A percentile compares a stretch with the other conserved stretches of the same genome.
Conservation (phyloP, 2,113 vertebrate genomes). For the Nothoprocta perdicaria region DNA sequence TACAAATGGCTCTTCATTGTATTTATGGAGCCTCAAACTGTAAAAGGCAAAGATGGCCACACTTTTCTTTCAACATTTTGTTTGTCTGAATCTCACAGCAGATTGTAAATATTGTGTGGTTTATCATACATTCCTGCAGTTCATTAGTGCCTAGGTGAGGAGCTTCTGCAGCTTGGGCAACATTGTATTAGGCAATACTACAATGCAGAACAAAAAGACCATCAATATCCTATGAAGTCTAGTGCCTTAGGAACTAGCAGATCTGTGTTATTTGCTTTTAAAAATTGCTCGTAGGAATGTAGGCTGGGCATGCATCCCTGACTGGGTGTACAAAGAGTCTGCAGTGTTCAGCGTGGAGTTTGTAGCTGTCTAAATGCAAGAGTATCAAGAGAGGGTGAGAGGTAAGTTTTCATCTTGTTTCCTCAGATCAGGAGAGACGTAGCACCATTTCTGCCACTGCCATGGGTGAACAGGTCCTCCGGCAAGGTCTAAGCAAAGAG, state of each 20-base stretch:
- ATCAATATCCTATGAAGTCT: neutral
- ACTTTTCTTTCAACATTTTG: neutral
- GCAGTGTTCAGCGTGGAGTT: neutral
- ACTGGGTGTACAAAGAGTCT: neutral
- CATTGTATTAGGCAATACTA: neutral
- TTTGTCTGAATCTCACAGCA: neutral
- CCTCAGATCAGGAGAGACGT: neutral
- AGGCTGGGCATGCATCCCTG: neutral
- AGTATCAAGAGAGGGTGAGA: neutral
- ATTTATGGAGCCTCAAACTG: slow-evolving; percentile 15
- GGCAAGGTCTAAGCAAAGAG: neutral
- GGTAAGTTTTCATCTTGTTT: neutral
- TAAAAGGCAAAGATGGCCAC: neutral
- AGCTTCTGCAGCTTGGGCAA: neutral
- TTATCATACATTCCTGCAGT: neutral
- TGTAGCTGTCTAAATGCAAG: neutral
- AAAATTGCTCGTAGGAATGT: neutral
- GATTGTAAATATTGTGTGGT: neutral
- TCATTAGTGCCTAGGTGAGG: neutral
- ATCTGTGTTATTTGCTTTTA: neutral
- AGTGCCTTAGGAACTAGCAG: neutral
- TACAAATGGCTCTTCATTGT: slow-evolving; percentile 10
- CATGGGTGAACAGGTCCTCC: neutral
- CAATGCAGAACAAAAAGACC: neutral
- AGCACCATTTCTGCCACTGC: neutral